Base-by-base conservation (phyloP, 2,888 invertebrate genomes). In the Cybosia mesomella region DNA sequence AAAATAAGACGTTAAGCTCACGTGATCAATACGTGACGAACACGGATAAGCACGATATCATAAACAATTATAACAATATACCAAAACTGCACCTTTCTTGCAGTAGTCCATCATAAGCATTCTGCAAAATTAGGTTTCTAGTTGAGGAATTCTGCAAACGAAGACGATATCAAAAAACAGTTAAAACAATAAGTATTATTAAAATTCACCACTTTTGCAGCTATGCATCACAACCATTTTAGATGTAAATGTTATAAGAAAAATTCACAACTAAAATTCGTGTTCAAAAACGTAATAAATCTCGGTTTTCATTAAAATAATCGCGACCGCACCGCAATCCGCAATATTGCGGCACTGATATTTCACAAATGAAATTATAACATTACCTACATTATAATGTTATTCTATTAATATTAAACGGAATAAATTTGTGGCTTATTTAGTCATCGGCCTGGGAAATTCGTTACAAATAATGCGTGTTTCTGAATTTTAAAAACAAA, bases 231-330 rank as follows among this genome's bases (percentile, higher is more conserved):
- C 49, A 49, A n/a, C 18, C n/a, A n/a, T 49, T 49, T 49, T 49
- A 18, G 8, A 49, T 49, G 9, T 49, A 49, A 49, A 49, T n/a
- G 49, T 55, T 55, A 24, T 13, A 55, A 55, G 24, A 22, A 55
- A 55, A 55, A 22, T 22, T 24, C 54, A 49, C n/a, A 49, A 49
- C 49, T 49, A 49, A 49, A 49, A 49, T 49, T 49, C 49, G 28
- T 64, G 43, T 39, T 59, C 64, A 64, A 13, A 22, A 63, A 70
- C 57, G 71, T 64, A 71, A 72, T 73, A 73, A 71, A 74, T 73
- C 66, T 72, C 66, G 72, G 73, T 72, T 70, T 71, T 66, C 69
- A 72, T 75, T 77, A 70, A 79, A 79, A 79, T 69, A 77, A 72
- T 71, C 36, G 59, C n/a, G 21, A 71, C 75, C 75, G 53, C 73